Percentiles rank a stretch among this genome's conserved stretches.
phyloP scores from a whole-genome alignment of 2,113 vertebrate species.

The Phoenicopterus ruber region DNA sequence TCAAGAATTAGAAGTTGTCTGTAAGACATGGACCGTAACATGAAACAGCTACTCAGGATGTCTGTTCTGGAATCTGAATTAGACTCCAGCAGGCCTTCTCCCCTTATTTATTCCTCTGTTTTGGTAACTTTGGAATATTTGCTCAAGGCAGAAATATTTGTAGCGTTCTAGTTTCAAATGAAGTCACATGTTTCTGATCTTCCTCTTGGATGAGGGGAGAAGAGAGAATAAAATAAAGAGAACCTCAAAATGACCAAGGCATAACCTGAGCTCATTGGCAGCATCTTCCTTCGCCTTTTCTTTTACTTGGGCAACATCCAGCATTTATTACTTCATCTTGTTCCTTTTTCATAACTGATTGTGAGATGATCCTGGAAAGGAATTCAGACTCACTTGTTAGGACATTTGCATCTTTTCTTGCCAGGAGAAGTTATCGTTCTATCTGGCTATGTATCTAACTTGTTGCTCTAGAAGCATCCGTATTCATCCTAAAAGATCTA shows the following conservation, averaged over 20 bases:
- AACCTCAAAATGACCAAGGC: neutral
- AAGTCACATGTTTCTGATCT: neutral
- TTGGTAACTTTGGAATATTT: neutral
- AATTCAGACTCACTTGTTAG: neutral
- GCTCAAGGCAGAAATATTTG: neutral
- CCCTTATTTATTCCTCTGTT: neutral
- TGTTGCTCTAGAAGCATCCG: neutral
- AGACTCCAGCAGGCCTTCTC: neutral
- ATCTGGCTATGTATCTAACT: neutral
- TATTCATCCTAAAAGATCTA: neutral
- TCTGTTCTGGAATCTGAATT: neutral
- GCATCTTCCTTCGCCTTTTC: neutral
- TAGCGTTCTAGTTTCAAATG: neutral
- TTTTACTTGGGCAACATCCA: neutral
- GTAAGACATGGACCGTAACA: neutral
- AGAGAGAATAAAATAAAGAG: neutral
- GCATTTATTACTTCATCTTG: neutral
- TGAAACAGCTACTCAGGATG: neutral
- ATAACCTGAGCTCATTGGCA: neutral
- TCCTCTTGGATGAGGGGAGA: neutral
- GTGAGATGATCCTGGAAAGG: neutral
- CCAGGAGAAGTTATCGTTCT: neutral
- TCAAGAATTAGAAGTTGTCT: neutral
- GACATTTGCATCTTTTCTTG: neutral
- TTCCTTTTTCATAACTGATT: neutral